A percentile compares a stretch with the other conserved stretches of the same genome.
Conservation (phyloP, 2,113 vertebrate species). For the Pampusana beccarii region DNA sequence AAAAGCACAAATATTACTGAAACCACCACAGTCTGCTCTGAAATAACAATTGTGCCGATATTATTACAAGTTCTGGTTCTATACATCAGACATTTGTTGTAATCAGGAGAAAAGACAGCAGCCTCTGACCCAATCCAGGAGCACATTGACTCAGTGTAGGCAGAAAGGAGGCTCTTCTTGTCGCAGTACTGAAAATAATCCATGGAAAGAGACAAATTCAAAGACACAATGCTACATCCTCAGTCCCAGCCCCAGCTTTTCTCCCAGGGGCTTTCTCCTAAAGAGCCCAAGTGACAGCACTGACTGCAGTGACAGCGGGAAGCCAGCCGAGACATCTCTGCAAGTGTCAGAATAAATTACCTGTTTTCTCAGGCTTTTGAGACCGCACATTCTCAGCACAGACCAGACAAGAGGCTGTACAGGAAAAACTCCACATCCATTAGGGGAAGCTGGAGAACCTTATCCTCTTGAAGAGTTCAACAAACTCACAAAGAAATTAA, state of each 20-base stretch:
- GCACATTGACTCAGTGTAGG: neutral
- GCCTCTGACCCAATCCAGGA: neutral
- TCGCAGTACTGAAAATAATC: neutral
- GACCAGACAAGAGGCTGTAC: neutral
- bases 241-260: neutral
- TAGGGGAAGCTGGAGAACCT: neutral
- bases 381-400: rapidly evolving
- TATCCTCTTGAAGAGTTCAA: neutral
- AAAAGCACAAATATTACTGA: neutral
- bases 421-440: neutral
- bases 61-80: neutral
- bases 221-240: neutral
- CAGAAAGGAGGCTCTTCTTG: neutral
- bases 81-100: neutral
- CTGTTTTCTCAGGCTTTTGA: neutral
- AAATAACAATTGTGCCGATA: neutral
- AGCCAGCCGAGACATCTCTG: neutral
- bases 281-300: neutral
- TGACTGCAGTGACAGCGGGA: neutral
- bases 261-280: neutral
- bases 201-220: neutral
- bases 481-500: neutral
- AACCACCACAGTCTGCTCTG: neutral
- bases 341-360: neutral
- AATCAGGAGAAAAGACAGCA: neutral